Conservation (phyloP, 2,888 invertebrate species). For the Heliconius sara region DNA sequence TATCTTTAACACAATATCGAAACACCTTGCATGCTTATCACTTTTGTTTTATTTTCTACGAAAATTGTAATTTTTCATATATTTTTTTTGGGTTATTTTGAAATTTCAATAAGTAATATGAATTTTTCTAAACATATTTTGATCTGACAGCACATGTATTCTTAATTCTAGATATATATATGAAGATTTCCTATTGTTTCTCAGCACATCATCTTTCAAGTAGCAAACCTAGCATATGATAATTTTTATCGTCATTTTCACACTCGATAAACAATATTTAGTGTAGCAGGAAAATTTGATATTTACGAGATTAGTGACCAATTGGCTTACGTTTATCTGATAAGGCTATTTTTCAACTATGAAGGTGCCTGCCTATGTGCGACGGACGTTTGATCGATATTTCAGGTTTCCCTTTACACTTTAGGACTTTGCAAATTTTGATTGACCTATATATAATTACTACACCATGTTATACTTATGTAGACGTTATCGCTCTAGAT, state of each 20-base stretch:
- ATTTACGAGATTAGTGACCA: slow-evolving; percentile 65
- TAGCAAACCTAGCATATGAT: slow-evolving; percentile 13
- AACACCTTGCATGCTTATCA: slow-evolving; percentile 49
- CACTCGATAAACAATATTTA: slow-evolving; percentile 31
- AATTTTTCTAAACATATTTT: not conserved
- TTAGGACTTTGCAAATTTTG: not conserved
- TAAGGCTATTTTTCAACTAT: slow-evolving; percentile 57
- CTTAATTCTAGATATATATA: not conserved
- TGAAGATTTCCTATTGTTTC: slow-evolving; percentile 28
- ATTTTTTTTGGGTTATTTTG: slow-evolving; percentile 26
- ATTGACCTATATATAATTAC: not conserved
- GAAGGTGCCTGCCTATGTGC: slow-evolving; percentile 27
- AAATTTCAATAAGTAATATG: slow-evolving; percentile 5
- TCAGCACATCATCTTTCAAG: slow-evolving; percentile 7
- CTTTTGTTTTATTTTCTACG: slow-evolving; percentile 40
- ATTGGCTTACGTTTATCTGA: slow-evolving; percentile 71
- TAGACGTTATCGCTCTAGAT: not conserved
- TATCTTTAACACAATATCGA: slow-evolving; percentile 33
- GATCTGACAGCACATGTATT: not conserved
- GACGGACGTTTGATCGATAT: slow-evolving; percentile 65
- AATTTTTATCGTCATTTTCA: slow-evolving; percentile 22
- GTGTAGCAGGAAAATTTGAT: slow-evolving; percentile 48
- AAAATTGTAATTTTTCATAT: not conserved
- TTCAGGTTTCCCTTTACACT: slow-evolving; percentile 16
- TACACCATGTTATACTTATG: not conserved